These are phyloP conservation scores for Acanthoscelides obtectus DNA, from an alignment of 2,888 invertebrate species.

Conservation along the genomic window DNA sequence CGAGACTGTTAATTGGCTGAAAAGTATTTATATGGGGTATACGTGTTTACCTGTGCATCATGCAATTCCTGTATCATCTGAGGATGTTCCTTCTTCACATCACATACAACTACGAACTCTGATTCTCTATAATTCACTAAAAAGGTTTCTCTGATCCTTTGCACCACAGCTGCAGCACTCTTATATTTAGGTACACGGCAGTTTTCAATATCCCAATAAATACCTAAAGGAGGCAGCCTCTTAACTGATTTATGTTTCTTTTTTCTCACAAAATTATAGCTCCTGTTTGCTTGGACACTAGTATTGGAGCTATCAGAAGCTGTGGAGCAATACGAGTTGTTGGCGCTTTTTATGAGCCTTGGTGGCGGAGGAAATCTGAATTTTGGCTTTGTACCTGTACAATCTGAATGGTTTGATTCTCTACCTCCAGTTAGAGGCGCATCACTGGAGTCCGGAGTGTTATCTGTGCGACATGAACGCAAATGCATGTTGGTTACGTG, in stretches of 20 bases:
- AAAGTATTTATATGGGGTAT: too few species aligned
- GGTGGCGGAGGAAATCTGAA: constrained; percentile 30
- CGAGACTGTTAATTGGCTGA: too few species aligned
- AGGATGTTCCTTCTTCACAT: constrained; percentile 75
- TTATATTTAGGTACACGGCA: constrained; percentile 79
- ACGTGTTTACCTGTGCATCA: constrained; percentile 69
- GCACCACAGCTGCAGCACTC: constrained; percentile 74
- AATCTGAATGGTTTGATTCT: constrained; percentile 25
- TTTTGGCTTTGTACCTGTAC: constrained; percentile 24
- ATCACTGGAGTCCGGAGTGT: constrained; percentile 26
- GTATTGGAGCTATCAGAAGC: constrained; percentile 37
- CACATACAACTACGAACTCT: constrained; percentile 87
- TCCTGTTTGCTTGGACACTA: constrained; percentile 11
- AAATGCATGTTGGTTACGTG: constrained; percentile 12
- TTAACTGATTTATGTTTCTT: constrained; percentile 20
- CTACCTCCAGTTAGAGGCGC: constrained; percentile 13
- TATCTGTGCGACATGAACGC: constrained; percentile 15
- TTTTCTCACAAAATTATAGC: constrained; percentile 21
- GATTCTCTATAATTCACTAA: constrained; percentile 72
- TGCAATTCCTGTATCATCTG: constrained; percentile 76
- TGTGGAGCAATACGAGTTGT: constrained; percentile 34
- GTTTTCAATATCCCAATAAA: constrained; percentile 94
- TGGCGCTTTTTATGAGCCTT: constrained; percentile 34
- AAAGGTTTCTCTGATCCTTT: constrained; percentile 71
- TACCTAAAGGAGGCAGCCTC: constrained; percentile 66